These are phyloP conservation scores for Lycaon pictus DNA, from an alignment of 2,113 vertebrate genomes.

Conservation along the genomic window DNA sequence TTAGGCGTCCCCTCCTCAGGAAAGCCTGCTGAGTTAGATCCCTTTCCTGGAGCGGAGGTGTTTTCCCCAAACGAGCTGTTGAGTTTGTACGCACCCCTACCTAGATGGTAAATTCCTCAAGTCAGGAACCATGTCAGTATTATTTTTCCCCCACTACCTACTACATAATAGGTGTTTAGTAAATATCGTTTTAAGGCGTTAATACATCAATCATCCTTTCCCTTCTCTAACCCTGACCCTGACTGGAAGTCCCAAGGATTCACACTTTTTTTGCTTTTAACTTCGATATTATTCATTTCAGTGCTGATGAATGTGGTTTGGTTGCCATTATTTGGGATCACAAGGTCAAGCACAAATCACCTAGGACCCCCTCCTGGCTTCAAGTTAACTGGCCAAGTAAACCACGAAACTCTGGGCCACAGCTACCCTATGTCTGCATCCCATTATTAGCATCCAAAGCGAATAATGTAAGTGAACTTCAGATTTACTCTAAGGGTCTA, in stretches of 20 bases:
- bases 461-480: constrained; percentile 27
- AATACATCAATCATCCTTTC: background rate
- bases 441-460: constrained; percentile 19
- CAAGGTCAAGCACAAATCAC: background rate
- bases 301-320: background rate
- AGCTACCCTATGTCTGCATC: background rate
- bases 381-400: background rate
- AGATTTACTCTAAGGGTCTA: background rate
- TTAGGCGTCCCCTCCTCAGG: background rate
- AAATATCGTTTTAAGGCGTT: background rate
- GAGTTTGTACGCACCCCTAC: background rate
- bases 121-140: background rate
- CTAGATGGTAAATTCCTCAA: background rate
- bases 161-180: background rate
- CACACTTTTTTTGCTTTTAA: background rate
- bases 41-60: background rate
- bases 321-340: background rate
- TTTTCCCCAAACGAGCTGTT: background rate
- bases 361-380: background rate
- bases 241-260: background rate
- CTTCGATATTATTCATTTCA: background rate
- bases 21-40: background rate
- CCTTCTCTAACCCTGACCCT: background rate
- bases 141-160: background rate
- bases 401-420: background rate